phyloP scores from a whole-genome alignment of 2,113 vertebrate species.

The Hepsetus odoe region DNA sequence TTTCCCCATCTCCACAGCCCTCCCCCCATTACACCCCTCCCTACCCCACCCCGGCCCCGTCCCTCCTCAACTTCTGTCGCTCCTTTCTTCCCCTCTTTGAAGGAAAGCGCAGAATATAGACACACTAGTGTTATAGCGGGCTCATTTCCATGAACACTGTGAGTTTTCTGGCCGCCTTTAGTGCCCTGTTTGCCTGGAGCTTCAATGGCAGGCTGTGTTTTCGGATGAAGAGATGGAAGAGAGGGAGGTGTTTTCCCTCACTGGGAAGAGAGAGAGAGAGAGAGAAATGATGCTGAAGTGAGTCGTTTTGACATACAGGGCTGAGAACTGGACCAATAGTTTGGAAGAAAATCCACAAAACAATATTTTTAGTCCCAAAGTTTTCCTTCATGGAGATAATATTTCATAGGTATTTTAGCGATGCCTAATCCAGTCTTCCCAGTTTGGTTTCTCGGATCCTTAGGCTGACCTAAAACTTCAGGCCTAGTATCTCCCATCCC shows the following conservation, averaged over 20 bases:
- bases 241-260: conserved; percentile 42
- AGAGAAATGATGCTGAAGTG: conserved; percentile 30
- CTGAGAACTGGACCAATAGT: too few species aligned
- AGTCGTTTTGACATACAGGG: too few species aligned
- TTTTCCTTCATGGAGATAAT: too few species aligned
- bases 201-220: conserved; percentile 73
- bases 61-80: conserved; percentile 56
- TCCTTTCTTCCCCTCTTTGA: conserved; percentile 54
- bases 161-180: conserved; percentile 64
- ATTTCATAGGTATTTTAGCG: too few species aligned
- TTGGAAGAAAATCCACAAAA: too few species aligned
- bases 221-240: conserved; percentile 45
- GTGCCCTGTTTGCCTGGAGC: conserved; percentile 63
- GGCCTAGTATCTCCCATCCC: too few species aligned
- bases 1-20: conserved; percentile 45
- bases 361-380: too few species aligned
- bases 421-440: too few species aligned
- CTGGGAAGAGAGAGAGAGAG: conserved; percentile 48
- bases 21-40: conserved; percentile 52
- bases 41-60: conserved; percentile 45
- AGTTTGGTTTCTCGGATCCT: too few species aligned
- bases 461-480: too few species aligned
- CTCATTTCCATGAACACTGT: conserved; percentile 76
- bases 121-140: conserved; percentile 69
- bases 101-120: conserved; percentile 72